Evolutionary conservation across 2,888 invertebrate species (phyloP).

Genomic region (Oxyteleia sp.): DNA sequence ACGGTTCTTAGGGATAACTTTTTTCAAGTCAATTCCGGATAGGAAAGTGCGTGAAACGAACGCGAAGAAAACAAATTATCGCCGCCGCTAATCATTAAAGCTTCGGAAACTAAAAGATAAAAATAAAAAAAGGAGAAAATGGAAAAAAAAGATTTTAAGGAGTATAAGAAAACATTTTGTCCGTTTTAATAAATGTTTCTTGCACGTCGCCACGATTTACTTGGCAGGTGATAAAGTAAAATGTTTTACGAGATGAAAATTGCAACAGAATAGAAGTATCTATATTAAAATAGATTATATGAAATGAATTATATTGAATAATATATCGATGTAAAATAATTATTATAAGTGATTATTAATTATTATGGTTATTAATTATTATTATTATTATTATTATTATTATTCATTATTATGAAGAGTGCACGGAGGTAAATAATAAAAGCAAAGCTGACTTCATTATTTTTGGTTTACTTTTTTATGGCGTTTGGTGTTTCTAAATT

Average conservation of each 20-base stretch:
- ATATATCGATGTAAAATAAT: conserved; percentile 87
- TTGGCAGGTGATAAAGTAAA: conserved; percentile 83
- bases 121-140: conserved; percentile 22
- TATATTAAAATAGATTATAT: conserved; percentile 87
- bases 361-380: too few relatives aligned
- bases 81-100: conserved; percentile 50
- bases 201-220: conserved; percentile 82
- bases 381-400: too few relatives aligned
- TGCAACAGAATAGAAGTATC: conserved; percentile 83
- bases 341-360: conserved; percentile 84
- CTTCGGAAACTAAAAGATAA: conserved; percentile 20
- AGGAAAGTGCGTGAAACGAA: conserved; percentile 32
- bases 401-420: conserved; percentile 73
- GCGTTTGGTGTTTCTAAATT: too few relatives aligned
- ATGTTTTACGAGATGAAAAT: conserved; percentile 81
- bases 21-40: conserved; percentile 62
- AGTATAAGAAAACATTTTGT: conserved; percentile 48
- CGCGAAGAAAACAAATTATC: conserved; percentile 39
- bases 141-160: conserved; percentile 31
- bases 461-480: too few relatives aligned
- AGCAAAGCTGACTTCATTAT: too few relatives aligned
- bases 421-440: conserved; percentile 23
- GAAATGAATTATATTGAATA: conserved; percentile 86
- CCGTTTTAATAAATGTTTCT: conserved; percentile 81
- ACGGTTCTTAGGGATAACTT: conserved; percentile 42